Conservation (phyloP, 2,888 invertebrate genomes). For the Diadegma fenestrale region DNA sequence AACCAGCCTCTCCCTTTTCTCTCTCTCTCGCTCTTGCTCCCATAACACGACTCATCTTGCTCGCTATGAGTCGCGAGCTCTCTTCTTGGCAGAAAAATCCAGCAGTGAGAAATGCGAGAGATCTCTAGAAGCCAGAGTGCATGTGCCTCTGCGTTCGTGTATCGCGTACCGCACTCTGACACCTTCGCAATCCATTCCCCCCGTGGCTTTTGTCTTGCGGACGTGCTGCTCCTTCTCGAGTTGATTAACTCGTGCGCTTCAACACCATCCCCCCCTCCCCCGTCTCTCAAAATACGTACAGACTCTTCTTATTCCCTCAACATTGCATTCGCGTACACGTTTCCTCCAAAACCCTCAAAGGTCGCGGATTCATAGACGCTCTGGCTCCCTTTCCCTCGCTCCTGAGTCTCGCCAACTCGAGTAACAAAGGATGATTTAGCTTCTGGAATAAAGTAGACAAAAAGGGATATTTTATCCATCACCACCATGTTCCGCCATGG, state of each 20-base stretch:
- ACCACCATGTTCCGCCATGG: not conserved
- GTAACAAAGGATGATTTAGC: constrained; percentile 28
- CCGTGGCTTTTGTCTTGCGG: constrained; percentile 64
- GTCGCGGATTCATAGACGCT: constrained; percentile 4
- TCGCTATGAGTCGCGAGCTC: constrained; percentile 31
- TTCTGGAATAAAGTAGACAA: not conserved
- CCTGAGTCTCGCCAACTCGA: not conserved
- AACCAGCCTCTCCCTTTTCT: not conserved
- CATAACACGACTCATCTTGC: constrained; percentile 45
- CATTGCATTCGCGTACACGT: not conserved
- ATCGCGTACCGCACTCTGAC: not conserved
- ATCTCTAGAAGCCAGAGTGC: constrained; percentile 33
- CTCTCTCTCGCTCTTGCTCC: not conserved
- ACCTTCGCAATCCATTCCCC: constrained; percentile 44
- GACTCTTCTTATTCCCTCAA: not conserved
- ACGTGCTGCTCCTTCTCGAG: constrained; percentile 57
- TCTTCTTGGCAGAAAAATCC: constrained; percentile 46
- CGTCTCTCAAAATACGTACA: too few relatives aligned
- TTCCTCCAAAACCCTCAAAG: constrained; percentile 27
- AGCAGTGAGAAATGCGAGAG: constrained; percentile 27
- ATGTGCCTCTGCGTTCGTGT: not conserved
- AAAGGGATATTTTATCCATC: not conserved
- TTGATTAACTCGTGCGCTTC: constrained; percentile 63
- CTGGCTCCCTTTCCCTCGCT: not conserved
- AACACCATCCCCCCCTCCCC: constrained; percentile 49